Conservation (phyloP, 2,888 invertebrate species). For the Acleris literana region DNA sequence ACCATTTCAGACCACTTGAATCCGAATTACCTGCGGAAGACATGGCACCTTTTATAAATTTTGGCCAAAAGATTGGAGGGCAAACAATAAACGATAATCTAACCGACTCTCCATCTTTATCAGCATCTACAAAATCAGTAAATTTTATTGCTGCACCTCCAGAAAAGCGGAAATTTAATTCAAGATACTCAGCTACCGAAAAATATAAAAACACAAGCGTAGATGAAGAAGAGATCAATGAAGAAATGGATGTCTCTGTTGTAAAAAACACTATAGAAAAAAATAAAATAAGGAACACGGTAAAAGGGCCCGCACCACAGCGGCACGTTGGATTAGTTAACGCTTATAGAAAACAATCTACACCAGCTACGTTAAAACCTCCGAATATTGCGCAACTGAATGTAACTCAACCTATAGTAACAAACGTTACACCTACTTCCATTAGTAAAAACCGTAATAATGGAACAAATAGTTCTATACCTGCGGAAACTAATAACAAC, state of each 20-base stretch:
- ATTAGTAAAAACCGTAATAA: slow-evolving; percentile 53
- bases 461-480: slow-evolving; percentile 46
- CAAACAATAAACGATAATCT: slow-evolving; percentile 70
- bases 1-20: slow-evolving; percentile 86
- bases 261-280: slow-evolving; percentile 80
- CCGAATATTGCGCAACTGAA: slow-evolving; percentile 61
- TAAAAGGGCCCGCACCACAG: slow-evolving; percentile 79
- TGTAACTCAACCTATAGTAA: slow-evolving; percentile 60
- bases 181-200: slow-evolving; percentile 76
- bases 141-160: slow-evolving; percentile 70
- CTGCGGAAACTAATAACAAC: slow-evolving; percentile 45
- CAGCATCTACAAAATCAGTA: slow-evolving; percentile 78
- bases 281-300: slow-evolving; percentile 79
- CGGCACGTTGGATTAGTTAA: slow-evolving; percentile 74
- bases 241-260: slow-evolving; percentile 85
- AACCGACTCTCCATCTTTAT: slow-evolving; percentile 72
- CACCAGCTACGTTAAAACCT: slow-evolving; percentile 59
- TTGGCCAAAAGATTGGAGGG: slow-evolving; percentile 85
- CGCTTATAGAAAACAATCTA: slow-evolving; percentile 74
- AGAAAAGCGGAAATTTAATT: slow-evolving; percentile 75
- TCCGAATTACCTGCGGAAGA: slow-evolving; percentile 85
- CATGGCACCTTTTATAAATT: slow-evolving; percentile 87
- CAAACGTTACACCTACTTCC: slow-evolving; percentile 53
- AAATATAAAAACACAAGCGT: slow-evolving; percentile 77
- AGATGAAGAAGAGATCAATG: slow-evolving; percentile 82